Conservation (phyloP, 2,113 vertebrate species). For the Condylura cristata region DNA sequence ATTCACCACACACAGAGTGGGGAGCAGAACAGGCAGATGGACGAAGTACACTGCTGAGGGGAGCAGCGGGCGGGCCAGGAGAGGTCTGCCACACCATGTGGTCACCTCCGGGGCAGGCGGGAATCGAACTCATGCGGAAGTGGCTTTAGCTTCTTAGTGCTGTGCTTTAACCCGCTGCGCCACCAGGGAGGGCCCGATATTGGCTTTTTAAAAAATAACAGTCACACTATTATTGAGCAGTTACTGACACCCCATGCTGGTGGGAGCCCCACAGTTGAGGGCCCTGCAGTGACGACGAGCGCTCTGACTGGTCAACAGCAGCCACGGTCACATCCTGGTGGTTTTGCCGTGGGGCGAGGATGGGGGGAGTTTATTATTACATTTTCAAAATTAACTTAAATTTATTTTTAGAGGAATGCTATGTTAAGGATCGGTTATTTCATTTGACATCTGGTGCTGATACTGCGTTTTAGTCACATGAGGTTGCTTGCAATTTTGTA, state of each 20-base stretch:
- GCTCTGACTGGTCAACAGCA: fast-evolving
- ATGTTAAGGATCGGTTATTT: not conserved
- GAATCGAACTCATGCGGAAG: too few species aligned
- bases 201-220: not conserved
- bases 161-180: too few species aligned
- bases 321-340: not conserved
- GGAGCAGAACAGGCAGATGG: too few species aligned
- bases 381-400: not conserved
- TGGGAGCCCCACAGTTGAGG: fast-evolving
- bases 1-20: too few species aligned
- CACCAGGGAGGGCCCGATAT: too few species aligned
- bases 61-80: too few species aligned
- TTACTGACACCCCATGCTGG: not conserved
- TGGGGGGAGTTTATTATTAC: too few species aligned
- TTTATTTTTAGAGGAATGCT: not conserved
- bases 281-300: fast-evolving
- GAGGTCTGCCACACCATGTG: too few species aligned
- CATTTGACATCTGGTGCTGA: not conserved
- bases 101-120: too few species aligned
- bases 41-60: too few species aligned
- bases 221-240: not conserved
- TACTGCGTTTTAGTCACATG: not conserved
- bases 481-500: not conserved
- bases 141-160: too few species aligned
- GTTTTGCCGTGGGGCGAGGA: too few species aligned